These are phyloP conservation scores for Acholoe squamosa DNA, from an alignment of 2,888 invertebrate species.

Conservation along the genomic window DNA sequence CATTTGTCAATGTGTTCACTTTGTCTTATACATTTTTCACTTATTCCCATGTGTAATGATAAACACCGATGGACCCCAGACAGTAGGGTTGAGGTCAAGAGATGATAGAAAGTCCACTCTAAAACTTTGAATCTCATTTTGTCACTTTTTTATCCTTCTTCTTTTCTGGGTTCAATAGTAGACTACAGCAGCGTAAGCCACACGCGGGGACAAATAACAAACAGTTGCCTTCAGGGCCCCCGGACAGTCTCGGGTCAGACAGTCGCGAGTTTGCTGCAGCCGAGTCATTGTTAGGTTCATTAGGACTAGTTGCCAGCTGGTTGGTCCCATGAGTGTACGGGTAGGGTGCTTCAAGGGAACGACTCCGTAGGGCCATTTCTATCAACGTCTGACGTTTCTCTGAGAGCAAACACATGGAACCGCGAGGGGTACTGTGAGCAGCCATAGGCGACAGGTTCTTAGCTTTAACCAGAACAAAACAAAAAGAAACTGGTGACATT, in stretches of 20 bases:
- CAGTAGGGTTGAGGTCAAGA: background rate
- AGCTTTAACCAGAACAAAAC: background rate
- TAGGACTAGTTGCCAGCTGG: background rate
- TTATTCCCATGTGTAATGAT: background rate
- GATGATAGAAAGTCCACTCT: background rate
- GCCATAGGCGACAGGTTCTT: background rate
- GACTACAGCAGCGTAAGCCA: conserved; percentile 39
- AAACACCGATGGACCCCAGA: background rate
- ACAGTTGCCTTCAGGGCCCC: conserved; percentile 41
- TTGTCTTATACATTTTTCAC: background rate
- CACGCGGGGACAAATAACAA: conserved; percentile 46
- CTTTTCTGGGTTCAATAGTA: background rate
- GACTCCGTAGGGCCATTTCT: conserved; percentile 29
- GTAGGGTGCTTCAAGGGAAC: conserved; percentile 53
- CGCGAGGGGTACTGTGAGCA: background rate
- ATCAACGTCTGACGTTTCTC: conserved; percentile 34
- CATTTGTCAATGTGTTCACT: background rate
- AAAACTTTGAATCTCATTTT: conserved; percentile 6
- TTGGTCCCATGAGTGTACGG: conserved; percentile 32
- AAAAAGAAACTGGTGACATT: background rate
- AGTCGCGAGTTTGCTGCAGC: background rate
- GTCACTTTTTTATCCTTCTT: conserved; percentile 45
- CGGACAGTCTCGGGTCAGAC: background rate
- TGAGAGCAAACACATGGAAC: conserved; percentile 24
- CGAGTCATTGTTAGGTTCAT: background rate